Evolutionary conservation across 2,797 vertebrate genomes (phyloP).

Genomic region (Ptychobarbus kaznakovi): DNA sequence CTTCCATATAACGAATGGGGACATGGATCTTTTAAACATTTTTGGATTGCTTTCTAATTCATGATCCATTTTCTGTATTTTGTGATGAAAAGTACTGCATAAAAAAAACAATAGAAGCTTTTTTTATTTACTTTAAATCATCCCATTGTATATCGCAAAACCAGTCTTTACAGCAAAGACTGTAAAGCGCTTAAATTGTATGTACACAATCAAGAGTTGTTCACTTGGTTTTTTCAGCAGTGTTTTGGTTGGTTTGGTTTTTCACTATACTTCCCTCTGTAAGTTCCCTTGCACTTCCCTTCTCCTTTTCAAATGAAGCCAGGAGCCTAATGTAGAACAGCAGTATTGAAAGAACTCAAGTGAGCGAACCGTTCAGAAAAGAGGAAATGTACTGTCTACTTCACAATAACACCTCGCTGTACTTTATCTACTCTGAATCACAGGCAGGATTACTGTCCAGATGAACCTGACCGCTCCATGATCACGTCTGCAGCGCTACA

Average conservation of each 20-base stretch:
- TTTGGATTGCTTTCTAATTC: neutral
- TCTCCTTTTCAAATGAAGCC: neutral
- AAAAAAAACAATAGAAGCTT: neutral
- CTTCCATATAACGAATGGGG: neutral
- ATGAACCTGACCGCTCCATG: slow-evolving; percentile 47
- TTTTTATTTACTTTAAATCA: neutral
- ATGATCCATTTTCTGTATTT: neutral
- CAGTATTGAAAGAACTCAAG: slow-evolving; percentile 19
- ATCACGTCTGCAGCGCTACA: slow-evolving; percentile 49
- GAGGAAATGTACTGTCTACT: slow-evolving; percentile 19
- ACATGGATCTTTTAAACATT: neutral
- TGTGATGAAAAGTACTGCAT: neutral
- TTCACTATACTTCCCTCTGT: neutral
- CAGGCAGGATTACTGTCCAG: slow-evolving; percentile 41
- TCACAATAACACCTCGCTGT: slow-evolving; percentile 35
- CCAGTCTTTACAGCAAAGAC: neutral
- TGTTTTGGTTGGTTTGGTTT: neutral
- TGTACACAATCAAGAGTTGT: neutral
- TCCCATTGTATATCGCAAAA: neutral
- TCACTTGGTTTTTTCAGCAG: neutral
- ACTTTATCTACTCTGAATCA: slow-evolving; percentile 25
- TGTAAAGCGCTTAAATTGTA: neutral
- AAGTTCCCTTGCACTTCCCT: neutral
- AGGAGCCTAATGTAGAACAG: slow-evolving; percentile 9
- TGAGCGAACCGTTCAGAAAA: slow-evolving; percentile 9